Conservation (phyloP, 53 echinoderm and acorn worm genomes). For the Echinarachnius parma region DNA sequence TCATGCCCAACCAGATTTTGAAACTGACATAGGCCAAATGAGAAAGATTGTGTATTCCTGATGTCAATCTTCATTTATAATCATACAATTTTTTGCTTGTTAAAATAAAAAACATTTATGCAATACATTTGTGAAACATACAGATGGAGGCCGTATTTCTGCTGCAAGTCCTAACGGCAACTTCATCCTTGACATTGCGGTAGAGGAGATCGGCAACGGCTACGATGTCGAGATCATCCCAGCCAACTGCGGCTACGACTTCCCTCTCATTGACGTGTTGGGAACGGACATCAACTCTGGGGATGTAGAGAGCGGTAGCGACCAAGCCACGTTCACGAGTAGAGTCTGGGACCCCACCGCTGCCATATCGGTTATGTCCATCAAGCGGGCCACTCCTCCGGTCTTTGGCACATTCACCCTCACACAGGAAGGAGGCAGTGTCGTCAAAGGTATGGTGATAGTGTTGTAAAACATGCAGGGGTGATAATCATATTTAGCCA, state of each 20-base stretch:
- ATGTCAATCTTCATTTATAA: too few species aligned
- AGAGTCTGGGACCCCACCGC: constrained; percentile 37
- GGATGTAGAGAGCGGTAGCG: constrained; percentile 22
- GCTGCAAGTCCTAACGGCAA: constrained; percentile 65
- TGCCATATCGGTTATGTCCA: constrained; percentile 48
- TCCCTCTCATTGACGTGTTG: constrained; percentile 64
- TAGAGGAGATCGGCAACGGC: constrained; percentile 34
- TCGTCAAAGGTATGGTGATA: constrained; percentile 41
- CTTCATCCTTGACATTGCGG: constrained; percentile 47
- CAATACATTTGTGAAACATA: too few species aligned
- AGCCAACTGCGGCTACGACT: constrained; percentile 66
- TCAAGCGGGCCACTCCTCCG: constrained; percentile 51
- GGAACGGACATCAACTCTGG: constrained; percentile 27
- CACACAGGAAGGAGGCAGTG: constrained; percentile 34
- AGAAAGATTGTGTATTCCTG: too few species aligned
- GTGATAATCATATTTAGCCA: too few species aligned
- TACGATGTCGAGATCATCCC: constrained; percentile 49
- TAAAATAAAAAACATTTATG: too few species aligned
- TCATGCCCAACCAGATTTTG: too few species aligned
- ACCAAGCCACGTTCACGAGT: constrained; percentile 46
- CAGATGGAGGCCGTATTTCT: constrained; percentile 36
- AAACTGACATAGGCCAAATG: too few species aligned
- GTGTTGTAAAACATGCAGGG: background rate
- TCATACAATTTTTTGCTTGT: too few species aligned
- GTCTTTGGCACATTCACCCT: constrained; percentile 62